These are phyloP conservation scores for Lymantria dispar DNA, from an alignment of 2,888 invertebrate genomes.

Conservation along the genomic window DNA sequence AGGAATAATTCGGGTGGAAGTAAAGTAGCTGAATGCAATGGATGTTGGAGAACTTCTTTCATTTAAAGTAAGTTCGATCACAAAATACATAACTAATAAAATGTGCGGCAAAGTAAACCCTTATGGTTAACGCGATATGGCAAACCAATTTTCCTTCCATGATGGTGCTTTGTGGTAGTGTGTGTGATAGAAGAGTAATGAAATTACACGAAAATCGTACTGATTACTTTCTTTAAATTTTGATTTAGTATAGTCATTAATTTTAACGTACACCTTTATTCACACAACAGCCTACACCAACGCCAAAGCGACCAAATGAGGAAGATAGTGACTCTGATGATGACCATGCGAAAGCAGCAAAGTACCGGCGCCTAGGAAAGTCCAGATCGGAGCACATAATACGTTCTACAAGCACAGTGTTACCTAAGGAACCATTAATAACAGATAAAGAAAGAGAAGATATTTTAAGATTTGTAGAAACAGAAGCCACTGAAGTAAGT, in stretches of 20 bases:
- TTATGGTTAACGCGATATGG: too few species aligned
- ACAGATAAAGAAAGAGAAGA: slow-evolving; percentile 90
- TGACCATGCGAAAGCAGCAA: slow-evolving; percentile 83
- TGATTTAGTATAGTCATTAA: not conserved
- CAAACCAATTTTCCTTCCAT: too few species aligned
- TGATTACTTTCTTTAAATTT: too few species aligned
- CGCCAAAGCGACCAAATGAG: slow-evolving; percentile 87
- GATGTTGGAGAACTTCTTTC: slow-evolving; percentile 77
- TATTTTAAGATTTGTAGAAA: slow-evolving; percentile 92
- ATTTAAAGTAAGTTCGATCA: slow-evolving; percentile 61
- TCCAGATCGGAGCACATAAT: slow-evolving; percentile 63
- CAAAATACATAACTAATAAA: not conserved
- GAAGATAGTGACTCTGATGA: slow-evolving; percentile 87
- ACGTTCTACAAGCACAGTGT: slow-evolving; percentile 67
- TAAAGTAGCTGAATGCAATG: slow-evolving; percentile 38
- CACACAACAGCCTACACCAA: slow-evolving; percentile 87
- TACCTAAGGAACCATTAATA: slow-evolving; percentile 84
- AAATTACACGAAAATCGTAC: too few species aligned
- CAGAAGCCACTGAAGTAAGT: slow-evolving; percentile 87
- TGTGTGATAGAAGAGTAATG: too few species aligned
- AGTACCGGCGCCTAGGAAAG: slow-evolving; percentile 83
- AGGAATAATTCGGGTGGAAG: too few species aligned
- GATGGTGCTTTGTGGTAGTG: too few species aligned
- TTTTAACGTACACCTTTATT: not conserved
- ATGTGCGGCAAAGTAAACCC: too few species aligned